Evolutionary conservation across 2,797 vertebrate genomes (phyloP).

Genomic region (Crocodylus rhombifer): DNA sequence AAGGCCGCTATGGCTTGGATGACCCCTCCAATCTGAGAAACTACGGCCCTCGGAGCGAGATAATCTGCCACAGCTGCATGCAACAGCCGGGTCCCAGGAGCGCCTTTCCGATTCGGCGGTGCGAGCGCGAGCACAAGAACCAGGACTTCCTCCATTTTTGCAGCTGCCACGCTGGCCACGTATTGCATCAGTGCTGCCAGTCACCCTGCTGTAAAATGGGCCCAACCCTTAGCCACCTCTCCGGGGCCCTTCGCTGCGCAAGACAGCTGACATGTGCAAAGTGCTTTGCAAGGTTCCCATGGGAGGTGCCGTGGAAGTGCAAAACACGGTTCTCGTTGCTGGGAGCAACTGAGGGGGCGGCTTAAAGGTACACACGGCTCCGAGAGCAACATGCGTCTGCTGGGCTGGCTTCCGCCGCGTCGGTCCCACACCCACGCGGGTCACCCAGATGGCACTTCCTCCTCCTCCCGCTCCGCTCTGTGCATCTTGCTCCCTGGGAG

Average conservation of each 20-base stretch:
- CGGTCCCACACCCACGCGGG: background rate
- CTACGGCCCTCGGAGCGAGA: no score
- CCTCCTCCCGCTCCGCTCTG: background rate
- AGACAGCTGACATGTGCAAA: fast-evolving
- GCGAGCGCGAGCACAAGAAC: background rate
- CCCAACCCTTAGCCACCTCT: background rate
- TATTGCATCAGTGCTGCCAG: background rate
- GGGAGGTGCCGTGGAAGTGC: fast-evolving
- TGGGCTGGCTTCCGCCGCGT: background rate
- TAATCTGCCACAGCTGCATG: no score
- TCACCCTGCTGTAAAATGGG: background rate
- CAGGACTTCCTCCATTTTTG: background rate
- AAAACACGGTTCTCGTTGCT: fast-evolving
- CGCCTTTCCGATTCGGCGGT: background rate
- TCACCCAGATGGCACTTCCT: background rate
- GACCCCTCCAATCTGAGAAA: background rate
- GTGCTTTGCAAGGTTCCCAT: background rate
- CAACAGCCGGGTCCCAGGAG: no score
- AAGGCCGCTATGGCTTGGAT: no score
- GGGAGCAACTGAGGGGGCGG: background rate
- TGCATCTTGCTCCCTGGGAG: background rate
- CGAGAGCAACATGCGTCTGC: fast-evolving
- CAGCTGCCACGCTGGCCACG: background rate
- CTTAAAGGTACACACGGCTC: fast-evolving
- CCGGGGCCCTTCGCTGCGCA: no score